Evolutionary conservation across 2,888 invertebrate species (phyloP).

Genomic region (Drosophila putrida): DNA sequence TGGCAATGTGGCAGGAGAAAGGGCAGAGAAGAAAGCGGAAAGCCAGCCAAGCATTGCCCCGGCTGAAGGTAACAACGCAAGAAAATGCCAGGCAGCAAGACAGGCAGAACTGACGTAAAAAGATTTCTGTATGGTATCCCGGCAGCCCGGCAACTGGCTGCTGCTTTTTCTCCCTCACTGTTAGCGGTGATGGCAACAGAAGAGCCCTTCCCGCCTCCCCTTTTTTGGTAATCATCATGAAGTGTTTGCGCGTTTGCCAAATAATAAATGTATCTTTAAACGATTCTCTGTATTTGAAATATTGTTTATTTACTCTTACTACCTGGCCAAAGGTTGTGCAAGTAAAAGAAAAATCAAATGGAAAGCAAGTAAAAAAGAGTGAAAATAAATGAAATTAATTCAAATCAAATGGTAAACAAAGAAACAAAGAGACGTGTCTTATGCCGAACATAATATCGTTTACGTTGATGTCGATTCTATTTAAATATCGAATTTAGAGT

Average conservation of each 20-base stretch:
- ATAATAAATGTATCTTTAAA: slow-evolving; percentile 72
- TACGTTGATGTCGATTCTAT: not conserved
- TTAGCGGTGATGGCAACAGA: not conserved
- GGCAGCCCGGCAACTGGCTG: slow-evolving; percentile 23
- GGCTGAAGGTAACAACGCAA: slow-evolving; percentile 80
- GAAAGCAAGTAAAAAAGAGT: slow-evolving; percentile 18
- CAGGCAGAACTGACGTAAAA: slow-evolving; percentile 81
- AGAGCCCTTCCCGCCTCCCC: not conserved
- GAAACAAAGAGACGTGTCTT: slow-evolving; percentile 20
- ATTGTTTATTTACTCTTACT: slow-evolving; percentile 47
- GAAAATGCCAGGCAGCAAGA: slow-evolving; percentile 84
- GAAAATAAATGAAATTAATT: slow-evolving; percentile 20
- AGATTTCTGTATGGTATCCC: slow-evolving; percentile 66
- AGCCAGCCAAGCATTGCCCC: slow-evolving; percentile 71
- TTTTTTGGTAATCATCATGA: slow-evolving; percentile 65
- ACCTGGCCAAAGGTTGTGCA: slow-evolving; percentile 37
- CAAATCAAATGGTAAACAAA: slow-evolving; percentile 12
- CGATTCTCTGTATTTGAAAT: slow-evolving; percentile 50
- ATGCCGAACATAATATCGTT: not conserved
- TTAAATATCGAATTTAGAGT: not conserved
- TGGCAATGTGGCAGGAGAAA: not conserved
- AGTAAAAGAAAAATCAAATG: slow-evolving; percentile 17
- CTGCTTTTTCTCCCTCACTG: slow-evolving; percentile 3
- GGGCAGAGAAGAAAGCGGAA: slow-evolving; percentile 23
- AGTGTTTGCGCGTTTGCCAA: slow-evolving; percentile 66